phyloP scores from a whole-genome alignment of 2,888 invertebrate genomes.

The Nomada hirtipes region DNA sequence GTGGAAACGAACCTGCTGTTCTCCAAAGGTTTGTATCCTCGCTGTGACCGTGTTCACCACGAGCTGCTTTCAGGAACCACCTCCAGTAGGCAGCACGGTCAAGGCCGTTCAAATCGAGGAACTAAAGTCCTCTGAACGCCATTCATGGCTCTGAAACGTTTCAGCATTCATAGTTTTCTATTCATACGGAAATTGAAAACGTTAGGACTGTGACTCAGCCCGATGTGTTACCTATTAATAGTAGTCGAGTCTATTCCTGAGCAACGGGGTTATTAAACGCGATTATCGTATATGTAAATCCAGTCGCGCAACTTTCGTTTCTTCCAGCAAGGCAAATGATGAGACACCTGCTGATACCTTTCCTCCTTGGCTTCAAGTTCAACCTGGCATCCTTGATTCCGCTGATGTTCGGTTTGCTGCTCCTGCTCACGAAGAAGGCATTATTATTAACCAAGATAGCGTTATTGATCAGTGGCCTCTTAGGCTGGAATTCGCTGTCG shows the following conservation, averaged over 20 bases:
- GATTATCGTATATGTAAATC: neutral
- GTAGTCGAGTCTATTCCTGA: neutral
- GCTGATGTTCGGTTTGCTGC: slow-evolving; percentile 89
- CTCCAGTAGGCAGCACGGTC: slow-evolving; percentile 79
- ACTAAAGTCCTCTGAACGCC: neutral
- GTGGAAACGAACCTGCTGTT: slow-evolving; percentile 62
- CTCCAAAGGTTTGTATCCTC: slow-evolving; percentile 50
- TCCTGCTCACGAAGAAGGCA: slow-evolving; percentile 91
- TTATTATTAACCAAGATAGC: slow-evolving; percentile 91
- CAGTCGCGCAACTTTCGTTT: slow-evolving; percentile 28
- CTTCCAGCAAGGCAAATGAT: slow-evolving; percentile 90
- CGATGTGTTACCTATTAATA: slow-evolving; percentile 1
- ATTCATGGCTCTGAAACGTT: neutral
- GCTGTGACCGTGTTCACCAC: slow-evolving; percentile 29
- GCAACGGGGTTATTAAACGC: neutral
- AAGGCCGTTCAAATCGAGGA: slow-evolving; percentile 69
- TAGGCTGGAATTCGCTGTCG: slow-evolving; percentile 86
- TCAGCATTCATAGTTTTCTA: neutral
- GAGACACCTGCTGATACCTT: slow-evolving; percentile 90
- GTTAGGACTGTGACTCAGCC: no score
- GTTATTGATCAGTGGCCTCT: slow-evolving; percentile 88
- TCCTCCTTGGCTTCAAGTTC: slow-evolving; percentile 92
- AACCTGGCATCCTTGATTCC: slow-evolving; percentile 91
- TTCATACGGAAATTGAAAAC: neutral
- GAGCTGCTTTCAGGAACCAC: slow-evolving; percentile 54